Percentiles rank a stretch among this genome's conserved stretches.
Evolutionary conservation across 1,140 invertebrate species (phyloP).

Genomic region (fruit fly (Drosophila melanogaster)): DNA sequence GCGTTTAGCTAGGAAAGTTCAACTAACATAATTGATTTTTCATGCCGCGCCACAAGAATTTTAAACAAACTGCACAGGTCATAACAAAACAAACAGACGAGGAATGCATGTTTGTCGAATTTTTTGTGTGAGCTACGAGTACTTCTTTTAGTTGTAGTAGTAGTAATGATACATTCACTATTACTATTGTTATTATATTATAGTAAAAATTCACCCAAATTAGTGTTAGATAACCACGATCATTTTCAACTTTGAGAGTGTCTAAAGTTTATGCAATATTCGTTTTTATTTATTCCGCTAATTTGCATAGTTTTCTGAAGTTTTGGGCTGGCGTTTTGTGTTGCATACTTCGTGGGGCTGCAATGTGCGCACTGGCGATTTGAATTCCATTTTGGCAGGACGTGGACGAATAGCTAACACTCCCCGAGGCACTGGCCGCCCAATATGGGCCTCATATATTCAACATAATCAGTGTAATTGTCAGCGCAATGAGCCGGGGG

Average conservation of each 20-base stretch:
- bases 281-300: too few species aligned
- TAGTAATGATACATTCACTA: neutral
- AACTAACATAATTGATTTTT: constrained; percentile 78
- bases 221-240: too few species aligned
- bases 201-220: too few species aligned
- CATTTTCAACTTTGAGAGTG: neutral
- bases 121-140: constrained; percentile 4
- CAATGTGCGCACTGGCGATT: constrained; percentile 61
- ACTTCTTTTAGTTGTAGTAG: neutral
- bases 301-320: constrained; percentile 67
- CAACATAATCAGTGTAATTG: constrained; percentile 82
- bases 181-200: neutral
- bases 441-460: constrained; percentile 78
- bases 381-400: constrained; percentile 6
- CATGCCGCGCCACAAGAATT: constrained; percentile 58
- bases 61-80: constrained; percentile 47
- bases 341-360: constrained; percentile 60
- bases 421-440: constrained; percentile 46
- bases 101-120: constrained; percentile 33
- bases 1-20: constrained; percentile 71
- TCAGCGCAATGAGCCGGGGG: constrained; percentile 62
- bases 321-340: constrained; percentile 18
- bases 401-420: constrained; percentile 63
- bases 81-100: constrained; percentile 23
- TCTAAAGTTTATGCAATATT: too few species aligned